phyloP scores from a whole-genome alignment of 2,113 vertebrate genomes.

The Lepus europaeus region DNA sequence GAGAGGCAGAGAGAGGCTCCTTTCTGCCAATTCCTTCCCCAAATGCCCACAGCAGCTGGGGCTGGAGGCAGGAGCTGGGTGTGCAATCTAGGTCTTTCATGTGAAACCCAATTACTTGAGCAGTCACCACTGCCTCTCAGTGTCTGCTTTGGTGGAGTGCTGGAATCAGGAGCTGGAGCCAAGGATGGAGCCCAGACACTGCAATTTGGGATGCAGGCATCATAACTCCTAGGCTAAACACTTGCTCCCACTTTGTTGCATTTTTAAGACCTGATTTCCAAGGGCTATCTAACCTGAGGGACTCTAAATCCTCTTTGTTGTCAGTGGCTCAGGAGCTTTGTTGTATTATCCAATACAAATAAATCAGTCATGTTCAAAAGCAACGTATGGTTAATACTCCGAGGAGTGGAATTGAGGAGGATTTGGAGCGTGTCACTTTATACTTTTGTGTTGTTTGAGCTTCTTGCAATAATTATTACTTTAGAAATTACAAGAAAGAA shows the following conservation, averaged over 20 bases:
- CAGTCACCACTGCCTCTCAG: no score
- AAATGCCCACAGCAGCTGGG: no score
- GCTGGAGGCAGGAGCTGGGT: no score
- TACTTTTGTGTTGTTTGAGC: constrained; percentile 3
- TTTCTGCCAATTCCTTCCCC: no score
- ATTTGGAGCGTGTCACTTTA: neutral
- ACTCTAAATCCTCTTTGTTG: neutral
- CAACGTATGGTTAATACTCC: neutral
- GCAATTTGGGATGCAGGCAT: no score
- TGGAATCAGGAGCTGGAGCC: no score
- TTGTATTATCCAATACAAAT: neutral
- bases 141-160: no score
- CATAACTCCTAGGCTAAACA: no score
- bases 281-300: constrained; percentile 1
- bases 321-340: neutral
- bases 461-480: constrained; percentile 15
- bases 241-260: neutral
- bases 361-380: neutral
- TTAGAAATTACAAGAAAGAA: constrained; percentile 60
- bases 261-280: constrained; percentile 37
- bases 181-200: no score
- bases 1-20: no score
- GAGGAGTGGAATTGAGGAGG: neutral
- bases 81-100: no score
- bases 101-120: no score